Evolutionary conservation across 2,797 vertebrate species (phyloP).

Genomic region (Cephalopachus bancanus): DNA sequence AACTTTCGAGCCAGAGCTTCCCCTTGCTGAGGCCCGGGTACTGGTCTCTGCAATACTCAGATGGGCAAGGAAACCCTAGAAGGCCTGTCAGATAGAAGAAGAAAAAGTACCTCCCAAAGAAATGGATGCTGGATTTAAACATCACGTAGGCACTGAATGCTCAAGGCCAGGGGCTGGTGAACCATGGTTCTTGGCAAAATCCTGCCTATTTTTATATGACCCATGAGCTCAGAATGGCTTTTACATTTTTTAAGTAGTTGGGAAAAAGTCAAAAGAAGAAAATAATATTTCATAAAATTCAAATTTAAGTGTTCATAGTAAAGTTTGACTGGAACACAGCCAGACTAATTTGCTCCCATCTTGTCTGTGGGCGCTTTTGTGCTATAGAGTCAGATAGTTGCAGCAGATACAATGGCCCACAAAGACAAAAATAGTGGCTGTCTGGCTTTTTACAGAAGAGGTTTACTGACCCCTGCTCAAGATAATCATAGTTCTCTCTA

Average conservation of each 20-base stretch:
- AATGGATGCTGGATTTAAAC: neutral
- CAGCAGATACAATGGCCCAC: neutral
- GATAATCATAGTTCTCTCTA: slow-evolving; percentile 31
- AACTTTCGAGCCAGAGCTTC: neutral
- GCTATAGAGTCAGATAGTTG: neutral
- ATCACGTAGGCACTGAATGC: neutral
- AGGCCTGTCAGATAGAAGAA: neutral
- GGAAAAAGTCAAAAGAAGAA: slow-evolving; percentile 19
- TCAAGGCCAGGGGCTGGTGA: neutral
- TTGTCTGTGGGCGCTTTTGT: neutral
- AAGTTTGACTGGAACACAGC: neutral
- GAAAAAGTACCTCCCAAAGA: neutral
- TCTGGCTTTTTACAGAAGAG: slow-evolving; percentile 41
- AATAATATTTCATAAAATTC: neutral
- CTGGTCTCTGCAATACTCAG: neutral
- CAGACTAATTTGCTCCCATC: neutral
- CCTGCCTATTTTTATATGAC: neutral
- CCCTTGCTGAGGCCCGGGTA: neutral
- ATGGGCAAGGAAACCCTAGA: neutral
- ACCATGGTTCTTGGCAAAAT: neutral
- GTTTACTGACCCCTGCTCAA: slow-evolving; percentile 16
- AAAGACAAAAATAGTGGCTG: neutral
- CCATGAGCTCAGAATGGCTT: neutral
- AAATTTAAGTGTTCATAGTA: neutral
- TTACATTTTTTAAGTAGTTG: neutral